phyloP scores from a whole-genome alignment of 2,797 vertebrate genomes.

The Lacerta bilineata region DNA sequence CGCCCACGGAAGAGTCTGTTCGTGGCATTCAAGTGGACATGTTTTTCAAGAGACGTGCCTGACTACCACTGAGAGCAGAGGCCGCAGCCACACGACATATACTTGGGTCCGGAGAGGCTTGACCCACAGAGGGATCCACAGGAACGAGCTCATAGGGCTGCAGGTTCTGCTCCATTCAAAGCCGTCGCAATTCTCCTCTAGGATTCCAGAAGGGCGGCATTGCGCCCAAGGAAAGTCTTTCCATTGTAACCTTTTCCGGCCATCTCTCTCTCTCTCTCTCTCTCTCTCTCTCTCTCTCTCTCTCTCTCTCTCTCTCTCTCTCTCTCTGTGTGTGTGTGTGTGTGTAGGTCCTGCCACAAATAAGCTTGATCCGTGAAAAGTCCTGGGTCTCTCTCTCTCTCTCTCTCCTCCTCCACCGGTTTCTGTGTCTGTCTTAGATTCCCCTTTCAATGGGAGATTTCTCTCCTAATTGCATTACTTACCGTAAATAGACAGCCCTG shows the following conservation, averaged over 20 bases:
- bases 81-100: background rate
- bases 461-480: slow-evolving; percentile 80
- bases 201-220: too few relatives aligned
- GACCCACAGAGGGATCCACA: background rate
- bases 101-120: background rate
- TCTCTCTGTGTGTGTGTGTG: background rate
- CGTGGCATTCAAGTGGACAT: too few relatives aligned
- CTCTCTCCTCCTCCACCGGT: background rate
- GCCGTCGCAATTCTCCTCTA: background rate
- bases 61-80: background rate
- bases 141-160: background rate
- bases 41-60: background rate
- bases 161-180: background rate
- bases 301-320: too few relatives aligned
- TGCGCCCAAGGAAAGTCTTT: background rate
- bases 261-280: too few relatives aligned
- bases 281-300: too few relatives aligned
- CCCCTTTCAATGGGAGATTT: slow-evolving; percentile 64
- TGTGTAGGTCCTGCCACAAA: background rate
- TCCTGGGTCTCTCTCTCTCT: slow-evolving; percentile 23
- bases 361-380: background rate
- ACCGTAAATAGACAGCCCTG: slow-evolving; percentile 82
- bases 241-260: too few relatives aligned
- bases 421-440: background rate
- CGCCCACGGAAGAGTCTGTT: background rate